phyloP scores from a whole-genome alignment of 2,888 invertebrate genomes.

The Nasonovia ribisnigri region DNA sequence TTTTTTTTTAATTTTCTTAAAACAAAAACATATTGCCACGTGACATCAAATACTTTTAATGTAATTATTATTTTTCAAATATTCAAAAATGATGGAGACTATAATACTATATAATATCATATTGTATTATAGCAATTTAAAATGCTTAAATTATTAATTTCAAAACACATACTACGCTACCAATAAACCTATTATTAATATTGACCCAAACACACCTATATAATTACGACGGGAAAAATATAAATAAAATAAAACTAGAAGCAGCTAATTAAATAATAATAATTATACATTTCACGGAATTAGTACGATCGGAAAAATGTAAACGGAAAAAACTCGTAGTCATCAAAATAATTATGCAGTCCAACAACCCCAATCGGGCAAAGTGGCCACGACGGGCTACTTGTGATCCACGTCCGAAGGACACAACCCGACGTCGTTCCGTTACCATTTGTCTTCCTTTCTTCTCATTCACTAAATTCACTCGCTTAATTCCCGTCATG shows the following conservation, averaged over 20 bases:
- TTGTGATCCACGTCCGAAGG: conserved; percentile 37
- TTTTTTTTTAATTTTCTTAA: background rate
- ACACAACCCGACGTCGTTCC: conserved; percentile 27
- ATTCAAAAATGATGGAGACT: background rate
- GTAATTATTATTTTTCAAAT: background rate
- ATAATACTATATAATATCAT: background rate
- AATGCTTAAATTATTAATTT: background rate
- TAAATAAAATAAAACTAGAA: background rate
- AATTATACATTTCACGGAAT: background rate
- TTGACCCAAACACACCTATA: background rate
- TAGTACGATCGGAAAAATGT: background rate
- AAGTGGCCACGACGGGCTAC: conserved; percentile 13
- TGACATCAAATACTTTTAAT: background rate
- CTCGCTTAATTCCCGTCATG: conserved; percentile 54
- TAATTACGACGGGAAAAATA: background rate
- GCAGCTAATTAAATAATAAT: background rate
- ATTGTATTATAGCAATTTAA: background rate
- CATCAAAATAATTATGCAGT: conserved; percentile 55
- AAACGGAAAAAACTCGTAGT: conserved; percentile 4
- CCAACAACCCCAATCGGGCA: conserved; percentile 51
- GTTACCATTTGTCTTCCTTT: conserved; percentile 60
- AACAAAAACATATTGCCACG: background rate
- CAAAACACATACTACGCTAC: background rate
- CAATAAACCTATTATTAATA: background rate
- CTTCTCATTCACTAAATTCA: conserved; percentile 43